Conservation (phyloP, 2,888 invertebrate genomes). For the Caenorhabditis wallacei region DNA sequence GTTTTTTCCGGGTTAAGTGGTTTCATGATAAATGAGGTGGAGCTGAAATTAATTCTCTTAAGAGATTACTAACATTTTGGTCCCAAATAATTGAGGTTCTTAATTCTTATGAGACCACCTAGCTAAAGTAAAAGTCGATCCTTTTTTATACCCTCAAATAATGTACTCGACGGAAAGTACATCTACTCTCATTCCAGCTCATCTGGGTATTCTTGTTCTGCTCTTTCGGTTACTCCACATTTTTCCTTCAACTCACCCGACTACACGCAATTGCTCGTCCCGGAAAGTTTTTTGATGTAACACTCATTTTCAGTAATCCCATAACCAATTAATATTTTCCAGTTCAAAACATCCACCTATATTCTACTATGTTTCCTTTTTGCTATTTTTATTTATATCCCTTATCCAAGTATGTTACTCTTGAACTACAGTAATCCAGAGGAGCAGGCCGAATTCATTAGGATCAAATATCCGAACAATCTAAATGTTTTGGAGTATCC, state of each 20-base stretch:
- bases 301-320: not conserved
- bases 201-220: constrained; percentile 3
- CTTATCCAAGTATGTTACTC: not conserved
- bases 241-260: not conserved
- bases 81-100: no score
- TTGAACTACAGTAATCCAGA: constrained; percentile 8
- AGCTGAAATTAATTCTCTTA: no score
- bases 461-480: constrained; percentile 15
- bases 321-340: not conserved
- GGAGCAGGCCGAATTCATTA: constrained; percentile 20
- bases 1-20: no score
- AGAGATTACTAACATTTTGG: no score
- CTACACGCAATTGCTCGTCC: constrained; percentile 1
- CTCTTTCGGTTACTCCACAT: not conserved
- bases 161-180: no score
- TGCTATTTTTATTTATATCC: constrained; percentile 5
- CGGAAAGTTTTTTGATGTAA: constrained; percentile 26
- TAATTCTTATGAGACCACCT: no score
- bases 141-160: no score
- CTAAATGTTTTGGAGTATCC: constrained; percentile 3
- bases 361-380: not conserved
- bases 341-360: constrained; percentile 20
- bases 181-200: no score
- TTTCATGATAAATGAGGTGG: no score
- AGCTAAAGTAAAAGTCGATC: no score